phyloP scores from a whole-genome alignment of 2,113 vertebrate genomes.

The Typhlomys cinereus region DNA sequence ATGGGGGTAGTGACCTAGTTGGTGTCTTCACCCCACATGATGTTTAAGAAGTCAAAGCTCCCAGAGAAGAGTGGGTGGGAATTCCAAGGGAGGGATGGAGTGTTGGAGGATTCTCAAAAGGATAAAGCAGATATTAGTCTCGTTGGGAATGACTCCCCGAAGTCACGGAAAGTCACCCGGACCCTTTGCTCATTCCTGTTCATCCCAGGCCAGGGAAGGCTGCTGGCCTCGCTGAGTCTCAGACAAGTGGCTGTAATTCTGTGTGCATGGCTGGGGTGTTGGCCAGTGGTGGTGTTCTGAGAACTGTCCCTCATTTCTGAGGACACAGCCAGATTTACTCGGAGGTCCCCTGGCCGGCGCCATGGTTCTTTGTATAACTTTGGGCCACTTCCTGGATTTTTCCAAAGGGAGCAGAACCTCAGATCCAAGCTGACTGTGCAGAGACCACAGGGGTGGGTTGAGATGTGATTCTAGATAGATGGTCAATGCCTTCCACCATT shows the following conservation, averaged over 20 bases:
- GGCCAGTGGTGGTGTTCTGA: constrained; percentile 65
- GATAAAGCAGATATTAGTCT: not conserved
- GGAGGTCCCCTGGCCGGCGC: constrained; percentile 9
- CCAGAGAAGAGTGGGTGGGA: not conserved
- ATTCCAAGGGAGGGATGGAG: not conserved
- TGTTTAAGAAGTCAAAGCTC: not conserved
- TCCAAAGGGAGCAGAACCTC: not conserved
- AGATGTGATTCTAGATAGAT: not conserved
- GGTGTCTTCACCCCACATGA: not conserved
- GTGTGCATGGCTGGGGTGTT: constrained; percentile 22
- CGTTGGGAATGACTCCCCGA: not conserved
- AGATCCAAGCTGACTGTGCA: not conserved
- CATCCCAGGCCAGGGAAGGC: constrained; percentile 10
- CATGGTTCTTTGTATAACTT: constrained; percentile 1
- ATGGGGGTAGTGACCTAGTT: not conserved
- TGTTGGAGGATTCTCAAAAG: not conserved
- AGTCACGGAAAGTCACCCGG: not conserved
- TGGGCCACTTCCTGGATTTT: not conserved
- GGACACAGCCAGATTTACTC: not conserved
- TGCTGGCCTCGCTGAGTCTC: not conserved
- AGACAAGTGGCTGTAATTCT: constrained; percentile 70
- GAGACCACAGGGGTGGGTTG: rapidly evolving
- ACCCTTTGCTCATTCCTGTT: not conserved
- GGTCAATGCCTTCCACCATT: not conserved
- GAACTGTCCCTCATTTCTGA: constrained; percentile 63